Conservation (phyloP, 2,888 invertebrate genomes). For the Coelinius sp. region DNA sequence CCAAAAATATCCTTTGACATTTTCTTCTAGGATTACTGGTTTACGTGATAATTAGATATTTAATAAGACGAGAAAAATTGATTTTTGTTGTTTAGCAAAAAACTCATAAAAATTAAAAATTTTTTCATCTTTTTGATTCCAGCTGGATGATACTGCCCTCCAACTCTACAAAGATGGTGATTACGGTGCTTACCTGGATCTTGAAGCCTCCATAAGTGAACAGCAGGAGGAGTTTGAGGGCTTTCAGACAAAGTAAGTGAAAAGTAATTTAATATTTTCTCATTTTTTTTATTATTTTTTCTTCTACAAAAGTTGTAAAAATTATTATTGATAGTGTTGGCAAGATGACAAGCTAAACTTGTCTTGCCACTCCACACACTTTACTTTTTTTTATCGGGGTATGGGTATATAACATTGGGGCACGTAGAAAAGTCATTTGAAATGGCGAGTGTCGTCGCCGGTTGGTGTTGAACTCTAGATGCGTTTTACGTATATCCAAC, state of each 20-base stretch:
- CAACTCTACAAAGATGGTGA: constrained; percentile 98
- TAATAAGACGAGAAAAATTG: no score
- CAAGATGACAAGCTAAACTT: constrained; percentile 28
- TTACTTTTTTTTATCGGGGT: not conserved
- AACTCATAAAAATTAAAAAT: no score
- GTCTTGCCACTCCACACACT: not conserved
- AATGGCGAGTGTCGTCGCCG: constrained; percentile 41
- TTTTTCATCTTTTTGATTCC: no score
- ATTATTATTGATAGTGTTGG: constrained; percentile 38
- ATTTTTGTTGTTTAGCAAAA: no score
- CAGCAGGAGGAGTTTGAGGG: constrained; percentile 98
- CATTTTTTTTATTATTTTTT: not conserved
- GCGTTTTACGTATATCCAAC: constrained; percentile 8
- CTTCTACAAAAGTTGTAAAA: not conserved
- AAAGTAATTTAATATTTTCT: not conserved
- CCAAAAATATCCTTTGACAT: no score
- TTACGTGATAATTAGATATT: no score
- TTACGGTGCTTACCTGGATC: constrained; percentile 96
- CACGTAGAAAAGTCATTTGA: constrained; percentile 51
- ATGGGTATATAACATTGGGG: constrained; percentile 30
- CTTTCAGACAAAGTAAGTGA: constrained; percentile 90
- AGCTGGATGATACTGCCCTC: constrained; percentile 97
- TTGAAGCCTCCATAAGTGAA: constrained; percentile 96
- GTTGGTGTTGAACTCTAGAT: constrained; percentile 29
- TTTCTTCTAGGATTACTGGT: no score